Base-by-base conservation (phyloP, 2,113 vertebrate species). In the Rhinopomastus cyanomelas region DNA sequence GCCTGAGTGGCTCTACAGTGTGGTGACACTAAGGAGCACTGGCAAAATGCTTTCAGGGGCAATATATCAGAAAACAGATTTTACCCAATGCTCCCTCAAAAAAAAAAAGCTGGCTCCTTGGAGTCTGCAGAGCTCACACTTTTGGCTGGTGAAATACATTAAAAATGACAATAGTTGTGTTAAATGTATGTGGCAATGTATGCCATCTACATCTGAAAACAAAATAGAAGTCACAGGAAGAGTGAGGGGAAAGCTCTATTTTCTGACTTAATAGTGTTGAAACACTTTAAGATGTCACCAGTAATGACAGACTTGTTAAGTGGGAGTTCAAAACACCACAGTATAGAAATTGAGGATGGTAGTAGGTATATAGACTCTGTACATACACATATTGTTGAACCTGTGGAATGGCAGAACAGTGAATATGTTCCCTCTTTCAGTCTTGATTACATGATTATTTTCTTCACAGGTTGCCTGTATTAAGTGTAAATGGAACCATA, bases 381-480 rank as follows among this genome's bases (percentile, higher is more conserved):
- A 55, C 3, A 1, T 64, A 57, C 21, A 62, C 3, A 25, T 55
- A 76, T 83, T 67, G 64, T 56, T 74, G 68, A 88, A 26, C 36
- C 48, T 9, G 5, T 67, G 65, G 27, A 90, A 89, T 68, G 36
- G 16, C 62, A 71, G 62, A 90, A 77, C 21, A 26, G 12, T 60
- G 46, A 77, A 56, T 82, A 64, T 64, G 42, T 64, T 65, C 4
- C 16, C 83, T 67, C 30, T 57, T 60, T 29, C 26, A 62, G 19
- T 37, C 79, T 73, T 73, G 68, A 72, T 80, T 66, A 12, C 49
- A 39, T 71, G 17, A 66, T 42, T 86, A 39, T 88, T 76, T 94
- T 81, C 37, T 79, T 42, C 29, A 29, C 7, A 21, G 4, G 2
- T 46, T 82, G 7, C 37, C n/a, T 55, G 6, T 21, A 53, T 64